Evolutionary conservation across 1,140 invertebrate species (phyloP).

Genomic region (Drosophila rufa): DNA sequence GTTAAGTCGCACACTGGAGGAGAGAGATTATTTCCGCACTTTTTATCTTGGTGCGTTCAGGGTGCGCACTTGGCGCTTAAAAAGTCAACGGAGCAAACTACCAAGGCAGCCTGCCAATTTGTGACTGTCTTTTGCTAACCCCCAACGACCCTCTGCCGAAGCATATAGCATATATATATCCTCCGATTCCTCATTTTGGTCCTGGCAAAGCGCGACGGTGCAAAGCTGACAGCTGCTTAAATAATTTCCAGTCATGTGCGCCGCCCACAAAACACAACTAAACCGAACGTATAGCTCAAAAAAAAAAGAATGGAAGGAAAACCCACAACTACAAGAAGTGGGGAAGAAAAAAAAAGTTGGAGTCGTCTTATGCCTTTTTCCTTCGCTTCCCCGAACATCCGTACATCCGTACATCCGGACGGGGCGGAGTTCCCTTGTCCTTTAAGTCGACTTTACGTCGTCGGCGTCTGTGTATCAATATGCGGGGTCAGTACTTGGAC

Average conservation of each 20-base stretch:
- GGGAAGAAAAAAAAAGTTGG: slow-evolving; percentile 24
- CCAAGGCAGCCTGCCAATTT: slow-evolving; percentile 64
- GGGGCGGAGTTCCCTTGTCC: slow-evolving; percentile 51
- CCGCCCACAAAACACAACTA: slow-evolving; percentile 67
- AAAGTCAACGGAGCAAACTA: slow-evolving; percentile 61
- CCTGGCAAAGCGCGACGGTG: slow-evolving; percentile 60
- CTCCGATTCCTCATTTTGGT: slow-evolving; percentile 43
- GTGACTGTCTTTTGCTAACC: slow-evolving; percentile 57
- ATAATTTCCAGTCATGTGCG: slow-evolving; percentile 68
- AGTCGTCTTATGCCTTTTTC: slow-evolving; percentile 45
- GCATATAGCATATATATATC: slow-evolving; percentile 16
- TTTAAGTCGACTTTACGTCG: slow-evolving; percentile 64
- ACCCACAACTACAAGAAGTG: slow-evolving; percentile 37
- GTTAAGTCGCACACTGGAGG: slow-evolving; percentile 43
- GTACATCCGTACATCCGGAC: slow-evolving; percentile 27
- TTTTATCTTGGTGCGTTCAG: slow-evolving; percentile 62
- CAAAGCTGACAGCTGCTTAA: slow-evolving; percentile 67
- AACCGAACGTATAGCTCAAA: slow-evolving; percentile 50
- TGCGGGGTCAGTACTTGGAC: slow-evolving; percentile 52
- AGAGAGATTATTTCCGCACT: slow-evolving; percentile 52
- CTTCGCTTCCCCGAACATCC: slow-evolving; percentile 28
- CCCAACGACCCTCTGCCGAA: slow-evolving; percentile 6
- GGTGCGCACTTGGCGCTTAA: slow-evolving; percentile 61
- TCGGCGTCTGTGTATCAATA: slow-evolving; percentile 58
- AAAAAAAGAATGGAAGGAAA: slow-evolving; percentile 14